Percentiles rank a stretch among this genome's conserved stretches.
These are phyloP conservation scores for Buathra laborator DNA, from an alignment of 2,888 invertebrate genomes.

Conservation along the genomic window DNA sequence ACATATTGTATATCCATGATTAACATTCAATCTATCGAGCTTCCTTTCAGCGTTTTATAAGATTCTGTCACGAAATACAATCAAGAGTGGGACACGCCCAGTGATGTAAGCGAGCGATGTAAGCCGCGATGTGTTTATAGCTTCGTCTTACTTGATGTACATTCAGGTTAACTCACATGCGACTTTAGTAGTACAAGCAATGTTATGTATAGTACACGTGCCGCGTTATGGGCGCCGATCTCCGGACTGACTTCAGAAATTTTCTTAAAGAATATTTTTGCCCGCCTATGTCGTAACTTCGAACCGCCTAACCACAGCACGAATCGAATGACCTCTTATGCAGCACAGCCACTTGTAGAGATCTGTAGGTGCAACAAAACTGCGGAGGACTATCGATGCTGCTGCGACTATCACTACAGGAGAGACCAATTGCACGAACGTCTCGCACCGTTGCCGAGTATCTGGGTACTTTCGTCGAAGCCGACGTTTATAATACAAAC, in stretches of 20 bases:
- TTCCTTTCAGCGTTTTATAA: slow-evolving; percentile 47
- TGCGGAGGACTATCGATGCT: slow-evolving; percentile 53
- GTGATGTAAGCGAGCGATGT: slow-evolving; percentile 64
- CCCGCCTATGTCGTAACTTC: slow-evolving; percentile 58
- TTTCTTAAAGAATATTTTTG: slow-evolving; percentile 62
- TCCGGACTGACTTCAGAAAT: slow-evolving; percentile 48
- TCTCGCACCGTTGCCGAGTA: slow-evolving; percentile 49
- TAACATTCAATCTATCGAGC: slow-evolving; percentile 1
- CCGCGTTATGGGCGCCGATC: slow-evolving; percentile 37
- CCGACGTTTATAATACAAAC: slow-evolving; percentile 10
- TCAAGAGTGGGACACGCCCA: slow-evolving; percentile 64
- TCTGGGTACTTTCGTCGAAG: slow-evolving; percentile 12
- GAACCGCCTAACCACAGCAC: slow-evolving; percentile 66
- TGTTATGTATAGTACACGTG: slow-evolving; percentile 19
- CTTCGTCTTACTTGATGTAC: slow-evolving; percentile 32
- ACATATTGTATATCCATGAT: neutral
- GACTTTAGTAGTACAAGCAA: slow-evolving; percentile 3
- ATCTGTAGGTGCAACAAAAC: slow-evolving; percentile 36
- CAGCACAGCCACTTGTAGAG: slow-evolving; percentile 26
- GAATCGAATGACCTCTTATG: slow-evolving; percentile 68
- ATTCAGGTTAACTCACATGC: neutral
- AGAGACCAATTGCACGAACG: slow-evolving; percentile 60
- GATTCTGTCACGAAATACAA: slow-evolving; percentile 66
- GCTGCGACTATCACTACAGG: neutral
- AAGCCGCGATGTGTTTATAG: slow-evolving; percentile 29